phyloP scores from a whole-genome alignment of 2,888 invertebrate genomes.

The Brachypterus glaber region DNA sequence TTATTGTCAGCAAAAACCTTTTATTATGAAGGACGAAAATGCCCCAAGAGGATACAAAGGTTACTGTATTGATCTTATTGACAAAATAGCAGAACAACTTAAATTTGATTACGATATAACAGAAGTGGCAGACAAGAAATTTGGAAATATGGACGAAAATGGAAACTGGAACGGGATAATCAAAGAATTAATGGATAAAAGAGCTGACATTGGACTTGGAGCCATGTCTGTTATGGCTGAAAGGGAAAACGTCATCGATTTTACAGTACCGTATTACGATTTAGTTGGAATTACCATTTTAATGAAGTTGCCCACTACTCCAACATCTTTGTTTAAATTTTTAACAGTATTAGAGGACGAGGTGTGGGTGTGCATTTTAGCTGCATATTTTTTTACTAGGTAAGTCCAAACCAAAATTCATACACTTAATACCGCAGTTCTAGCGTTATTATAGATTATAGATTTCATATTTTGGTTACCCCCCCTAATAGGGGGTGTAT shows the following conservation, averaged over 20 bases:
- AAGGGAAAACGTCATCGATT: constrained; percentile 92
- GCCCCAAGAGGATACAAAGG: constrained; percentile 65
- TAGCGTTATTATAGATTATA: no score
- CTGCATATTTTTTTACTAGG: constrained; percentile 91
- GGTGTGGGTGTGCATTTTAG: constrained; percentile 94
- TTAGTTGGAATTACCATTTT: constrained; percentile 93
- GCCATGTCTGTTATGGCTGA: constrained; percentile 97
- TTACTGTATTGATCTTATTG: constrained; percentile 90
- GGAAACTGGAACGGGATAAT: constrained; percentile 54
- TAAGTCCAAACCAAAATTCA: no score
- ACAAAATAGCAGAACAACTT: constrained; percentile 73
- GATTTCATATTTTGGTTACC: no score
- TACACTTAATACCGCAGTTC: no score
- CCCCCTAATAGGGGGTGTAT: no score
- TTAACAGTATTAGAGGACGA: constrained; percentile 91
- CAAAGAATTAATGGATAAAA: constrained; percentile 41
- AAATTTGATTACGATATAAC: constrained; percentile 86
- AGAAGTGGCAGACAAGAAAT: constrained; percentile 69
- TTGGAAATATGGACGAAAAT: constrained; percentile 82
- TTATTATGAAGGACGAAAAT: constrained; percentile 61
- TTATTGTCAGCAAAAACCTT: constrained; percentile 77
- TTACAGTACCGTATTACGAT: constrained; percentile 97
- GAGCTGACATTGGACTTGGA: constrained; percentile 89
- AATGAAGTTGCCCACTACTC: constrained; percentile 82
- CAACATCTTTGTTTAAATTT: constrained; percentile 92